phyloP scores from a whole-genome alignment of 2,888 invertebrate genomes.

The Silvanus unidentatus region DNA sequence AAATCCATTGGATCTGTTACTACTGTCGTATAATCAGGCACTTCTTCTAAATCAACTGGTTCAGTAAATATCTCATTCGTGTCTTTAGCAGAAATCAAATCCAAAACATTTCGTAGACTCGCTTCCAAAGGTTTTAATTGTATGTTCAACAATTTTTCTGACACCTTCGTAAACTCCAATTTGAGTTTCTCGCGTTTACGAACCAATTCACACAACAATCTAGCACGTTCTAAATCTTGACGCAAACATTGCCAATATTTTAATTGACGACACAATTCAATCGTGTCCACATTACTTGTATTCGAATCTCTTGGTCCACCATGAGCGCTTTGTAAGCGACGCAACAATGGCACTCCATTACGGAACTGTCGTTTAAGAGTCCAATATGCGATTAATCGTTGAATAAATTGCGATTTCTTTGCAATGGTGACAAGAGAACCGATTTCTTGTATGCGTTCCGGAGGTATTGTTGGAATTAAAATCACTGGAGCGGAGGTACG shows the following conservation, averaged over 20 bases:
- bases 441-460: constrained; percentile 82
- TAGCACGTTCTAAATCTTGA: constrained; percentile 89
- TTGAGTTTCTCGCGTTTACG: constrained; percentile 94
- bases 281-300: constrained; percentile 51
- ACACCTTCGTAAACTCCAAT: constrained; percentile 74
- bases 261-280: constrained; percentile 76
- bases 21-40: constrained; percentile 84
- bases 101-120: constrained; percentile 69
- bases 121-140: constrained; percentile 77
- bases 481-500: constrained; percentile 87
- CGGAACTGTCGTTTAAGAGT: constrained; percentile 90
- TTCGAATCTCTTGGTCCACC: constrained; percentile 38
- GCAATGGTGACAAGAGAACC: constrained; percentile 66
- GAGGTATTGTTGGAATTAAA: constrained; percentile 87
- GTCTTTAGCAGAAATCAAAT: constrained; percentile 72
- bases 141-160: constrained; percentile 74
- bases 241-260: constrained; percentile 92
- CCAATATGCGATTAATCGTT: constrained; percentile 92
- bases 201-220: constrained; percentile 84
- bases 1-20: constrained; percentile 86
- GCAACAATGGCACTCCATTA: constrained; percentile 90
- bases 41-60: constrained; percentile 83
- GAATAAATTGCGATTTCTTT: constrained; percentile 80
- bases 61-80: constrained; percentile 84
- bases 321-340: constrained; percentile 67